Evolutionary conservation across 2,113 vertebrate species (phyloP).

Genomic region (Protomyctophum bolini): DNA sequence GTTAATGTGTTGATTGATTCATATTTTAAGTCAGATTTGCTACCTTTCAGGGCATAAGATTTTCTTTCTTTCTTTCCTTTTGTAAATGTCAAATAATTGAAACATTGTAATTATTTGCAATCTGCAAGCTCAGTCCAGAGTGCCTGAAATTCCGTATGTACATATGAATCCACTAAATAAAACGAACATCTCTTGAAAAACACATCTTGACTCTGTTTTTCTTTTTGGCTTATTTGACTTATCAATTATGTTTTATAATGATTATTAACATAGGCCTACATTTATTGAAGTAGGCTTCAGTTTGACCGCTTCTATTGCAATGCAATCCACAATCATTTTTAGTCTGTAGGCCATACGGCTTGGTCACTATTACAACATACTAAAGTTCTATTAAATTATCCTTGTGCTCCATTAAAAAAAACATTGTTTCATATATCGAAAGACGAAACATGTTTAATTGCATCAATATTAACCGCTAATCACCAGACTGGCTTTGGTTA

Average conservation of each 20-base stretch:
- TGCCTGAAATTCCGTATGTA: conserved; percentile 83
- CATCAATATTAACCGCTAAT: too few species aligned
- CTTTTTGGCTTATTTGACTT: background rate
- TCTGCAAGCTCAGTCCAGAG: conserved; percentile 72
- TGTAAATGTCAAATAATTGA: conserved; percentile 63
- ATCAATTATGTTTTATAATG: background rate
- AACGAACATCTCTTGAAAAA: conserved; percentile 57
- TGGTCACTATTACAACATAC: too few species aligned
- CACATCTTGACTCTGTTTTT: conserved; percentile 3
- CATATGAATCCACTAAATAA: conserved; percentile 70
- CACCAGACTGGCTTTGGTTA: too few species aligned
- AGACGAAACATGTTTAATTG: too few species aligned
- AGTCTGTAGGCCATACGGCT: too few species aligned
- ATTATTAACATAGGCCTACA: too few species aligned
- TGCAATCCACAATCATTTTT: too few species aligned
- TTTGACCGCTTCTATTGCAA: too few species aligned
- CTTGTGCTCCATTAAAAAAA: too few species aligned
- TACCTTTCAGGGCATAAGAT: conserved; percentile 65
- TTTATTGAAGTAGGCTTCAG: too few species aligned
- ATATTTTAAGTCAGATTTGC: conserved; percentile 70
- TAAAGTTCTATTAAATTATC: too few species aligned
- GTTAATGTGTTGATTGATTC: conserved; percentile 51
- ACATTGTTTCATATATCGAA: too few species aligned
- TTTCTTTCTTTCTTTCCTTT: conserved; percentile 44
- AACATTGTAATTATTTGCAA: conserved; percentile 71